A percentile compares a stretch with the other conserved stretches of the same genome.
phyloP scores from a whole-genome alignment of 2,797 vertebrate genomes.

The Pseudochaenichthys georgianus region DNA sequence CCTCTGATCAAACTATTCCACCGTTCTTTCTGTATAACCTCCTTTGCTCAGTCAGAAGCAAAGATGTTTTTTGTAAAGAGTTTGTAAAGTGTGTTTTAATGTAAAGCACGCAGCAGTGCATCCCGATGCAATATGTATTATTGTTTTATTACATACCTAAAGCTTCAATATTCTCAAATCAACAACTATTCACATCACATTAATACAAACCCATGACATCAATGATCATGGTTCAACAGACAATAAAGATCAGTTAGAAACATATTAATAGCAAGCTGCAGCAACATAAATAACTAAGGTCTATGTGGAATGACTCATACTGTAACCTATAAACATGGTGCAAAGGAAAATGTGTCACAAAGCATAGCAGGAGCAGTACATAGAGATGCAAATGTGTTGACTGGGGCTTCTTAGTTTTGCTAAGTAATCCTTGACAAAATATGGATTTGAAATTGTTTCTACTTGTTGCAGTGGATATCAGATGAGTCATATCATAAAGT shows the following conservation, averaged over 20 bases:
- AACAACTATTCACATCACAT: not conserved
- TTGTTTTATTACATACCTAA: not conserved
- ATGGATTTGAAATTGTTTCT: constrained; percentile 39
- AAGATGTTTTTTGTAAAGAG: constrained; percentile 38
- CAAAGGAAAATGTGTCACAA: not conserved
- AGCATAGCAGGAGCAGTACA: constrained; percentile 1
- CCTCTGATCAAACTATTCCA: not conserved
- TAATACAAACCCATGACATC: constrained; percentile 20
- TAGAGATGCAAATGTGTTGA: constrained; percentile 22
- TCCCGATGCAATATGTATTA: not conserved
- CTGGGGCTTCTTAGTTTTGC: not conserved
- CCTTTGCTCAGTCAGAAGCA: constrained; percentile 43
- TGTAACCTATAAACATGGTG: constrained; percentile 13
- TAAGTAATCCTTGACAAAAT: constrained; percentile 21
- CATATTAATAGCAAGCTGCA: constrained; percentile 2
- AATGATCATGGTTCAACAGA: constrained; percentile 15
- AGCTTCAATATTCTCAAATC: not conserved
- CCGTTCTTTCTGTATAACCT: constrained; percentile 3
- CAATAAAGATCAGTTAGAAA: not conserved
- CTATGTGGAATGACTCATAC: constrained; percentile 17
- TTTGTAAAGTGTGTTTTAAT: constrained; percentile 49
- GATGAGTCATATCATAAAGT: not conserved
- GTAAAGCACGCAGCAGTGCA: not conserved
- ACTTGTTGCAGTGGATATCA: constrained; percentile 12
- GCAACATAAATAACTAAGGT: constrained; percentile 6